Base-by-base conservation (phyloP, 2,888 invertebrate species). In the Heliconius erato region DNA sequence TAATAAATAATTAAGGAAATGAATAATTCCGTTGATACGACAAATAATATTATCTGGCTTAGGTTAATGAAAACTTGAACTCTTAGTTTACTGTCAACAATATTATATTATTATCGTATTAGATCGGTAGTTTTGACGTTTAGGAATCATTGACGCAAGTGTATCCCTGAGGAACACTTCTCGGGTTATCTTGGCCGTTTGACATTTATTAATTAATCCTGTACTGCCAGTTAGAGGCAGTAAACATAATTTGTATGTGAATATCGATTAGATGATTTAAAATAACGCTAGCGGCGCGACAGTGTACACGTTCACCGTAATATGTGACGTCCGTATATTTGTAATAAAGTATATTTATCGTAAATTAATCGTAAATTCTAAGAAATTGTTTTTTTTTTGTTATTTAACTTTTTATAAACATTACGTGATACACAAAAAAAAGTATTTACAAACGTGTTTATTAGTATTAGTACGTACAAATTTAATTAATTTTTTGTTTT, bases 21-120 rank as follows among this genome's bases (percentile, higher is more conserved):
- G 28, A 82, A 77, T 82, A 83, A 85, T 86, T 86, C 83, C 84
- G 77, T 74, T 79, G 79, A 82, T 79, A 74, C 65, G 76, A 80
- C 79, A 79, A 87, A 88, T 85, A 82, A 54, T 85, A 59, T 79
- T 68, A 91, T 91, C 90, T 87, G 82, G 87, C 54, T 54, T 86
- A 86, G 92, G 92, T 94, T 90, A 92, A 91, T 91, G 88, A 90
- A 90, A 91, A 91, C 91, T 90, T 92, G 91, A 92, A 91, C 92
- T 87, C 83, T 49, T 83, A 83, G 83, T 80, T 85, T 82, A 84
- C 88, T 86, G 87, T 92, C 91, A 92, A 91, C 90, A 93, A 90
- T 84, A 89, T n/a, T 88, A 28, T 88, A 87, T 87, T 87, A 89
- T 91, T 89, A 89, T 49, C 12, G 12, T 44, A 44, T 88, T 67